Conservation (phyloP, 2,888 invertebrate genomes). For the Chromoteleia sp. region DNA sequence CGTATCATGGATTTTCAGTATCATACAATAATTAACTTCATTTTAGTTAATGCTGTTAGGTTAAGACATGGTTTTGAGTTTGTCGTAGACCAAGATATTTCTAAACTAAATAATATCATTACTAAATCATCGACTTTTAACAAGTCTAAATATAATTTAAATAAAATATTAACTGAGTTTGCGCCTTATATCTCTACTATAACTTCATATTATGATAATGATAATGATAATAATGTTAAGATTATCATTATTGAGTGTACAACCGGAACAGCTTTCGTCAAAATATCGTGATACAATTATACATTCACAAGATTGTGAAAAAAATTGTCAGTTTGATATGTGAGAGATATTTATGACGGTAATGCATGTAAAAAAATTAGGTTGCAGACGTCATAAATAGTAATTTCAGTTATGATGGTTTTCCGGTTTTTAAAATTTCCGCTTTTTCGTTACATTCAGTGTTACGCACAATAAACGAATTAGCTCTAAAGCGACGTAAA, state of each 20-base stretch:
- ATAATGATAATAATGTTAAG: conserved; percentile 9
- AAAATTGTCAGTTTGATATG: conserved; percentile 36
- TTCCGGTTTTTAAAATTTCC: conserved; percentile 59
- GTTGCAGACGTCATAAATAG: conserved; percentile 41
- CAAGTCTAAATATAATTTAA: background rate
- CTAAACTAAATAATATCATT: background rate
- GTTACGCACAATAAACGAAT: conserved; percentile 58
- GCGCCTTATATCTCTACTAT: background rate
- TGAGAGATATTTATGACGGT: conserved; percentile 69
- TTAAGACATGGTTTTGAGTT: background rate
- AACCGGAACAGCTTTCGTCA: conserved; percentile 18
- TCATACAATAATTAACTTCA: conserved; percentile 1
- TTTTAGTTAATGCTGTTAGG: background rate
- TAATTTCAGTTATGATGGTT: conserved; percentile 65
- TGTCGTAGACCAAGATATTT: background rate
- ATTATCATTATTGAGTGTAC: conserved; percentile 1
- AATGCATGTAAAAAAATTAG: conserved; percentile 41
- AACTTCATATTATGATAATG: background rate
- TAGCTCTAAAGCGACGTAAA: conserved; percentile 14
- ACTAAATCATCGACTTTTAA: background rate
- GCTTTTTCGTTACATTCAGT: conserved; percentile 46
- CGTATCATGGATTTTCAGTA: too few relatives aligned
- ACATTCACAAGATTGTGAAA: conserved; percentile 45
- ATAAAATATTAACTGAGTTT: background rate
- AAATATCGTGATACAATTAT: conserved; percentile 25